Evolutionary conservation across 2,888 invertebrate genomes (phyloP).

Genomic region (Mimumesa dahlbomi): DNA sequence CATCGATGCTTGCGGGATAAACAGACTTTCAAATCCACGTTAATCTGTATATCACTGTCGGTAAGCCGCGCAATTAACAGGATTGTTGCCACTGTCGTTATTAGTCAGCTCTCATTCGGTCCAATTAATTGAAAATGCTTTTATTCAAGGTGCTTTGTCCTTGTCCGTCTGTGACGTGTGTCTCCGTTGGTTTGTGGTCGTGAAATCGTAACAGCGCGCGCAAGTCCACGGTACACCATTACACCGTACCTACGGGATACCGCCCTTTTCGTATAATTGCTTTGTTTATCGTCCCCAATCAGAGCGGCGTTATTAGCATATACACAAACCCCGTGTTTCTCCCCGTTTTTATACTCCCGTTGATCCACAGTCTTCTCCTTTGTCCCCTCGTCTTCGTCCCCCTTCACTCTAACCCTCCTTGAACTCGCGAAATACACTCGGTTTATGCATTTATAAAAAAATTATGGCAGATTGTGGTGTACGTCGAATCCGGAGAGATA

Average conservation of each 20-base stretch:
- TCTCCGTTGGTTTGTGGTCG: slow-evolving; percentile 31
- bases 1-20: slow-evolving; percentile 12
- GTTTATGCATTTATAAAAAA: too few species aligned
- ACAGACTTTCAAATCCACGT: slow-evolving; percentile 25
- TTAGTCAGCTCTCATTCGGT: slow-evolving; percentile 51
- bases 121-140: slow-evolving; percentile 58
- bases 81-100: slow-evolving; percentile 41
- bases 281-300: slow-evolving; percentile 79
- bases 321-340: slow-evolving; percentile 62
- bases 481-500: too few species aligned
- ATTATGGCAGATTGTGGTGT: too few species aligned
- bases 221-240: slow-evolving; percentile 20
- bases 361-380: slow-evolving; percentile 16
- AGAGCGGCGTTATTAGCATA: slow-evolving; percentile 75
- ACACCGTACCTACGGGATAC: slow-evolving; percentile 58
- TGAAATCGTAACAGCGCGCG: slow-evolving; percentile 38
- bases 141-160: slow-evolving; percentile 56
- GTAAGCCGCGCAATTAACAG: slow-evolving; percentile 13
- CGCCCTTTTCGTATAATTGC: slow-evolving; percentile 78
- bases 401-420: neutral
- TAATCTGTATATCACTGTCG: slow-evolving; percentile 27
- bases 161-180: slow-evolving; percentile 50
- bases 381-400: neutral
- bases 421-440: too few species aligned
- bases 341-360: slow-evolving; percentile 25